A percentile compares a stretch with the other conserved stretches of the same genome.
Conservation (phyloP, 1,140 invertebrate species). For the Planococcus citri region DNA sequence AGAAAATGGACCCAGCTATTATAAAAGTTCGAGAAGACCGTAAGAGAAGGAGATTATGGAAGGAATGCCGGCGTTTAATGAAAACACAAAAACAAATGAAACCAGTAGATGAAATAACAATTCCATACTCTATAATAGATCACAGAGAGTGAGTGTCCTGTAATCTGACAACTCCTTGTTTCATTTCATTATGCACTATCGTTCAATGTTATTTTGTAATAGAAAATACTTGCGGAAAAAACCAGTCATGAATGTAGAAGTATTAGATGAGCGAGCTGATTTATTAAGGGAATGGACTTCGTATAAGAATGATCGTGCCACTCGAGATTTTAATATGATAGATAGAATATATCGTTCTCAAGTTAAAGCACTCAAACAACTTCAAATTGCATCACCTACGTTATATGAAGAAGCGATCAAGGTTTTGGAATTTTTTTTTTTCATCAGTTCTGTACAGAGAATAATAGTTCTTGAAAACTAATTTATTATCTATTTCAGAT, state of each 20-base stretch:
- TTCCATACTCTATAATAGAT: background rate
- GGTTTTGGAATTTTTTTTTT: background rate
- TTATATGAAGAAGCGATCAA: background rate
- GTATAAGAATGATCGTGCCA: background rate
- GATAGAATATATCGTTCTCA: background rate
- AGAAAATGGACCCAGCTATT: constrained; percentile 64
- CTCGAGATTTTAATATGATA: background rate
- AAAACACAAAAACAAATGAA: background rate
- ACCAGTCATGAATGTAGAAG: background rate
- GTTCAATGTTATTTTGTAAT: background rate
- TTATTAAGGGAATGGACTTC: background rate
- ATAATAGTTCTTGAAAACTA: too few relatives aligned
- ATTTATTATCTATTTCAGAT: constrained; percentile 36
- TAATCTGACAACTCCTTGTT: background rate
- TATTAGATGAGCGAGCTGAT: background rate
- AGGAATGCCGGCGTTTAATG: background rate
- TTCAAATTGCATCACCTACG: background rate
- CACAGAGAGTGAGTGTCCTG: background rate
- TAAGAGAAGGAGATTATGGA: constrained; percentile 51
- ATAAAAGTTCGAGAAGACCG: constrained; percentile 64
- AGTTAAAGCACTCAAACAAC: background rate
- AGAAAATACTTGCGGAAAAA: background rate
- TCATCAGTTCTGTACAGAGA: background rate
- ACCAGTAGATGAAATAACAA: background rate
- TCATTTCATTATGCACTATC: background rate